These are phyloP conservation scores for Channa maculata DNA, from an alignment of 2,113 vertebrate genomes.

Conservation along the genomic window DNA sequence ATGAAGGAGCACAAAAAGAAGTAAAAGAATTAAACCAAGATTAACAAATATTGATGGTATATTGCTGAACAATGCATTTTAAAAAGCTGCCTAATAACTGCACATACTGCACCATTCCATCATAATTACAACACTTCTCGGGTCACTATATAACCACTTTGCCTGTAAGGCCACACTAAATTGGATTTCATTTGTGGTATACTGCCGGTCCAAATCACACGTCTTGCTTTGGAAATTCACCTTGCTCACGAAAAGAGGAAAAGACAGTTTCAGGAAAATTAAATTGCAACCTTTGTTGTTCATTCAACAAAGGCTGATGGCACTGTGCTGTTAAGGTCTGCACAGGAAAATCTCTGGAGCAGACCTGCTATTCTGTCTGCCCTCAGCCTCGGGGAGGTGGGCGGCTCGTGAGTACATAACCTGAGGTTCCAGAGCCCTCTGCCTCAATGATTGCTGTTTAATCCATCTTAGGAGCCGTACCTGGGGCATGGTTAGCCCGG, in stretches of 20 bases:
- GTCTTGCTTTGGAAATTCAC: slow-evolving; percentile 20
- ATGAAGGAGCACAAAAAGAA: not conserved
- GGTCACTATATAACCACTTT: not conserved
- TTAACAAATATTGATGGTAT: too few species aligned
- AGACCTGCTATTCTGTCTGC: slow-evolving; percentile 33
- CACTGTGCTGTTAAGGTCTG: slow-evolving; percentile 21
- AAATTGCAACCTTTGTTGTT: slow-evolving; percentile 28
- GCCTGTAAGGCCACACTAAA: not conserved
- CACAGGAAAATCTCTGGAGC: slow-evolving; percentile 27
- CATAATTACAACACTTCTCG: not conserved
- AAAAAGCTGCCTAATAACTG: too few species aligned
- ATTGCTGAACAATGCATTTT: too few species aligned
- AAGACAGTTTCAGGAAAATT: slow-evolving; percentile 26
- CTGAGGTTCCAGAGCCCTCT: slow-evolving; percentile 44
- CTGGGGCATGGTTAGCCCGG: slow-evolving; percentile 38
- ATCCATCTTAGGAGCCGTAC: slow-evolving; percentile 67
- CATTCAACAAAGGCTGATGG: slow-evolving; percentile 32
- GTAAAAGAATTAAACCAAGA: too few species aligned
- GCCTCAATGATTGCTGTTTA: slow-evolving; percentile 72
- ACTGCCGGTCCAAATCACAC: not conserved
- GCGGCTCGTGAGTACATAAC: slow-evolving; percentile 57
- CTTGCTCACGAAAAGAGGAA: slow-evolving; percentile 10
- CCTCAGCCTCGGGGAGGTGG: slow-evolving; percentile 48
- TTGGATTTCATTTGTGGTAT: not conserved
- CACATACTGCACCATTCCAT: not conserved